Base-by-base conservation (phyloP, 2,888 invertebrate genomes). In the Isoperla grammatica region DNA sequence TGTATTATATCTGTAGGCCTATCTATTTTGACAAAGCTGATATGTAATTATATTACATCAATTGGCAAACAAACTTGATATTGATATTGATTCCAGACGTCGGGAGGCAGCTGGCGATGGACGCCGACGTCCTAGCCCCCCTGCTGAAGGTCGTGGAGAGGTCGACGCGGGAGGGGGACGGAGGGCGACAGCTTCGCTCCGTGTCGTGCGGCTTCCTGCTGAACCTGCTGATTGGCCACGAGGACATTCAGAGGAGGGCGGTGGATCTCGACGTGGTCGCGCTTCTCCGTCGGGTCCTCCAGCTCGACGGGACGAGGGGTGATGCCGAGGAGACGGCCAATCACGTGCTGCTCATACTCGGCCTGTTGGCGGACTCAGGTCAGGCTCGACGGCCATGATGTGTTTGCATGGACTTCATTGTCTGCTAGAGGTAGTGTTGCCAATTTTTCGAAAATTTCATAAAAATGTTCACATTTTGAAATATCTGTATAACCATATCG, bases 221-320 rank as follows among this genome's bases (percentile, higher is more conserved):
- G 53, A 94, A 94, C 74, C 84, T 90, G 69, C 80, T 88, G 50
- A 83, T 88, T 64, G 87, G 87, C 13, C 87, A 89, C 66, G 83
- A 83, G 62, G 79, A 81, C 54, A 77, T 86, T 64, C 82, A 86
- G 57, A 81, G 65, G 43, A 65, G 76, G 74, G 77, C 77, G 13
- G 65, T 80, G 53, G 74, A 77, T 57, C 71, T 72, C 43, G 76
- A 76, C 17, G 73, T 77, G n/a, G 69, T 80, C 43, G 73, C 77
- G 37, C 68, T 78, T 19, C 70, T 81, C 37, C 75, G 76, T 64
- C 72, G 74, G 61, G 74, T 79, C 65, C 69, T 82, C 59, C 73
- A 77, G 60, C 69, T 70, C 63, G 70, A 78, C 69, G 73, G 73
- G 63, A 23, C 60, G 15, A 67, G 65, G 9, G 64, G 64, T 15